Percentiles rank a stretch among this genome's conserved stretches.
phyloP scores from a whole-genome alignment of 2,797 vertebrate species.

The Phrynocephalus guinanensis region DNA sequence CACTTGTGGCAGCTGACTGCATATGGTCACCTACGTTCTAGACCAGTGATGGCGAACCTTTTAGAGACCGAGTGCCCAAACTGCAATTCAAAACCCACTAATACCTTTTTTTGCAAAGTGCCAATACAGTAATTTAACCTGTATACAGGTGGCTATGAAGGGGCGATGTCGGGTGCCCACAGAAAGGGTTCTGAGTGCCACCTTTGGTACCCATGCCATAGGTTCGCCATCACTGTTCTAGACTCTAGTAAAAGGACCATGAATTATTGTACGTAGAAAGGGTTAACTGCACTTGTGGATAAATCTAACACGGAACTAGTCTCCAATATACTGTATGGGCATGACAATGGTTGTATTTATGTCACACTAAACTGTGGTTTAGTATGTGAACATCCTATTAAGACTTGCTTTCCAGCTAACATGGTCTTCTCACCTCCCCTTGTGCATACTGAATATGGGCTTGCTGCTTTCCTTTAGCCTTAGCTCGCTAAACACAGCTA shows the following conservation, averaged over 20 bases:
- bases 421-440: background rate
- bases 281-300: background rate
- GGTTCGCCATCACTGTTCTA: too few species aligned
- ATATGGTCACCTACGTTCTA: background rate
- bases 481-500: background rate
- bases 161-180: too few species aligned
- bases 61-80: too few species aligned
- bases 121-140: too few species aligned
- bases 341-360: background rate
- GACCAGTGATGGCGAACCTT: too few species aligned
- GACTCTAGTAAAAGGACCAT: background rate
- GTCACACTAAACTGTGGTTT: background rate
- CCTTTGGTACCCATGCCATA: too few species aligned
- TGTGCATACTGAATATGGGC: too few species aligned
- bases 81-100: too few species aligned
- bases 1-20: background rate
- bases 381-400: background rate
- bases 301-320: background rate
- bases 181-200: background rate
- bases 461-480: background rate
- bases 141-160: too few species aligned
- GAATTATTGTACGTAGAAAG: too few species aligned
- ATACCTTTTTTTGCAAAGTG: too few species aligned
- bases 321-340: background rate
- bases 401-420: background rate